Conservation (phyloP, 2,797 vertebrate species). For the Etheostoma nigrum region DNA sequence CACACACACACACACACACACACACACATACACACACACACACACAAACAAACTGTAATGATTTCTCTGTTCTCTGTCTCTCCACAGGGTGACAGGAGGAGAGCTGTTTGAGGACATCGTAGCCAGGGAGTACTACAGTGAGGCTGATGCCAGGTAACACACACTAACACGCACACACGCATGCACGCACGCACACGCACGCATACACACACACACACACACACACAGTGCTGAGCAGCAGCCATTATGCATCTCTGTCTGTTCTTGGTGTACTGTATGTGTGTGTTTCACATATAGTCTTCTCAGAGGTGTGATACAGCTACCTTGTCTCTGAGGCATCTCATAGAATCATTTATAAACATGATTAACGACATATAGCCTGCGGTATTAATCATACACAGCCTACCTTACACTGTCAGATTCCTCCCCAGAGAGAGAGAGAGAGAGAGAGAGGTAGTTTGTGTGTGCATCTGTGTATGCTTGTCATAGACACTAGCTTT, state of each 20-base stretch:
- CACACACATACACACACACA: neutral
- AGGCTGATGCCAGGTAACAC: conserved; percentile 95
- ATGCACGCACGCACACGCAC: conserved; percentile 37
- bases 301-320: conserved; percentile 71
- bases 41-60: neutral
- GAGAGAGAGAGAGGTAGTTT: neutral
- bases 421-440: conserved; percentile 43
- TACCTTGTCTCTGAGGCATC: conserved; percentile 66
- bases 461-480: conserved; percentile 24
- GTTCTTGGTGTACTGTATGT: conserved; percentile 32
- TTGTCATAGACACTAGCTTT: conserved; percentile 20
- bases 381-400: conserved; percentile 75
- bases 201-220: conserved; percentile 39
- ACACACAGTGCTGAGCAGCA: conserved; percentile 52
- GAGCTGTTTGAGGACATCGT: conserved; percentile 99
- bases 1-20: neutral
- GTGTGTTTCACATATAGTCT: conserved; percentile 60
- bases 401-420: conserved; percentile 51
- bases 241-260: conserved; percentile 56
- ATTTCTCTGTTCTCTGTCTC: conserved; percentile 27
- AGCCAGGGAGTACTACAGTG: conserved; percentile 98
- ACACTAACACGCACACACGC: conserved; percentile 40
- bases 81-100: conserved; percentile 89
- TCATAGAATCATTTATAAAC: conserved; percentile 80
- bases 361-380: conserved; percentile 80